These are phyloP conservation scores for Odontamblyopus lacepedii DNA, from an alignment of 2,797 vertebrate species.

Conservation along the genomic window DNA sequence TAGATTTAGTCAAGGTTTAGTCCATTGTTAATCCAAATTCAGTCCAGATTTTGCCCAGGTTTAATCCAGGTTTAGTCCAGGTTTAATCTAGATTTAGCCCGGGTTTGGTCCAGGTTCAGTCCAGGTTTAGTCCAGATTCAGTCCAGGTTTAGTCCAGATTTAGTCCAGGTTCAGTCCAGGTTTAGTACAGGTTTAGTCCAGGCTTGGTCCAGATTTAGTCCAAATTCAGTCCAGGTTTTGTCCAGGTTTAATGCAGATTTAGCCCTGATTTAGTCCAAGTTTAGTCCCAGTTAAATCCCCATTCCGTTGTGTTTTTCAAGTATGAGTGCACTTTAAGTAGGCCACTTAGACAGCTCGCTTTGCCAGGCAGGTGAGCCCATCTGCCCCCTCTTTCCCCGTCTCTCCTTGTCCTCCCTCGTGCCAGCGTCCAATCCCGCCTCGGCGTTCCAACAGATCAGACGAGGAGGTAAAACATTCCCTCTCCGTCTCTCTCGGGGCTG, in stretches of 20 bases:
- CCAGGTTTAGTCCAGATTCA: no score
- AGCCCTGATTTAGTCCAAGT: not conserved
- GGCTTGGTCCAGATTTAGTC: not conserved
- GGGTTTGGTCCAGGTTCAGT: no score
- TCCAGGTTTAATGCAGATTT: no score
- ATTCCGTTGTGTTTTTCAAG: not conserved
- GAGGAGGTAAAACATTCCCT: constrained; percentile 60
- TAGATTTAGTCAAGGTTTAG: no score
- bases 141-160: no score
- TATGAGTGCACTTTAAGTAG: constrained; percentile 52
- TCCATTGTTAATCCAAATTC: no score
- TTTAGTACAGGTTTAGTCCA: no score
- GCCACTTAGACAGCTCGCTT: constrained; percentile 61
- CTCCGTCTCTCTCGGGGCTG: constrained; percentile 48
- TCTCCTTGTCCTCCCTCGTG: constrained; percentile 70
- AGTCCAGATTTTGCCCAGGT: no score
- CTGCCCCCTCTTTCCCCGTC: constrained; percentile 36
- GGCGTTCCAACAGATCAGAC: constrained; percentile 72
- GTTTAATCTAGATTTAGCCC: no score
- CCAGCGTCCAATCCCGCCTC: constrained; percentile 72
- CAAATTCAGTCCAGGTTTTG: not conserved
- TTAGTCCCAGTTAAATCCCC: not conserved
- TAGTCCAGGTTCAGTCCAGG: no score
- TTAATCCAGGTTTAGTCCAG: no score
- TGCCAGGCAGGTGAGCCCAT: constrained; percentile 70